These are phyloP conservation scores for Pica pica DNA, from an alignment of 2,113 vertebrate species.

Conservation along the genomic window DNA sequence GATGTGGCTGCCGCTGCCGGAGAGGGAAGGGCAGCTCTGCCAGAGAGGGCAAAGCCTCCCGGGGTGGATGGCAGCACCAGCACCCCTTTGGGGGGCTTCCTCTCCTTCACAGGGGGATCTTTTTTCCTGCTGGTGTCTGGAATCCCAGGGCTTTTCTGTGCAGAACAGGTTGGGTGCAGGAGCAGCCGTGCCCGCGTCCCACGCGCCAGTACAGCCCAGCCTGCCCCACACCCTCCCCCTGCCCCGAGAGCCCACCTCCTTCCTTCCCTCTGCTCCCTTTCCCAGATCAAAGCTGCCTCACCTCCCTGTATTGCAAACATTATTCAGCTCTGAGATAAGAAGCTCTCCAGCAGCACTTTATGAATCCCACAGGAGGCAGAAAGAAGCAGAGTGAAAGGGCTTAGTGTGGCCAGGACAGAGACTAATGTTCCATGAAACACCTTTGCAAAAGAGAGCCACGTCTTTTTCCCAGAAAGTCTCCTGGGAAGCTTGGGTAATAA, in stretches of 20 bases:
- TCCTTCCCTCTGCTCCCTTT: background rate
- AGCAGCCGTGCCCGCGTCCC: background rate
- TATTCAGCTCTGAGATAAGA: slow-evolving; percentile 26
- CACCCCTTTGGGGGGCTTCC: background rate
- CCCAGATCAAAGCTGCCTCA: background rate
- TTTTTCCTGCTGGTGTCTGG: background rate
- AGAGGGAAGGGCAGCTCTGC: background rate
- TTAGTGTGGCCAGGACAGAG: background rate
- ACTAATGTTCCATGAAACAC: background rate
- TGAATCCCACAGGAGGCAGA: slow-evolving; percentile 45
- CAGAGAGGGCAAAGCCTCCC: background rate
- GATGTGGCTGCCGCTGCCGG: background rate
- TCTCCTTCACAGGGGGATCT: background rate
- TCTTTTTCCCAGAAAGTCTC: background rate
- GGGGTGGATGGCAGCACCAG: background rate
- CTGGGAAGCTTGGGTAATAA: slow-evolving; percentile 8
- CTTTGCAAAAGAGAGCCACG: background rate
- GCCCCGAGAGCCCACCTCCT: background rate
- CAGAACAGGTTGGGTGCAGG: background rate
- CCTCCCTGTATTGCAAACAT: slow-evolving; percentile 23
- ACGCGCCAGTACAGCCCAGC: background rate
- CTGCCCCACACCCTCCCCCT: background rate
- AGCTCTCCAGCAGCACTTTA: slow-evolving; percentile 43
- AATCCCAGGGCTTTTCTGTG: background rate
- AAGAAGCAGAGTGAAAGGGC: background rate